Evolutionary conservation across 1,140 invertebrate genomes (phyloP), one percentile per base, ranked within the genome.

Genomic region (Platorchestia sp.): DNA sequence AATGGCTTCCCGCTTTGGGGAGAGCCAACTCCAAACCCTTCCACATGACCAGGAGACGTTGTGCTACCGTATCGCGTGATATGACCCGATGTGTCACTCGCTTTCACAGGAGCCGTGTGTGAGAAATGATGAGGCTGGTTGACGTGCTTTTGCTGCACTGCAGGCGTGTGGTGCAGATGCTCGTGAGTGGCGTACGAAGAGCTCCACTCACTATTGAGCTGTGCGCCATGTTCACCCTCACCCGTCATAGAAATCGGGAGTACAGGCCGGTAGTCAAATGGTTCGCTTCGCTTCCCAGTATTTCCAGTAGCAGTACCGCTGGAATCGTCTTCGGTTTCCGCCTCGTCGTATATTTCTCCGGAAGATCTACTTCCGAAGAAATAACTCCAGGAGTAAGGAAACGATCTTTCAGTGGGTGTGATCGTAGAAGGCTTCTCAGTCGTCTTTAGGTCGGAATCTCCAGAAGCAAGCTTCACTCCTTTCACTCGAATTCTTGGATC

Each of bases 311-410:
- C 59, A 75, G 59, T 36, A 36, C 59, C 59, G 36, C 7, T 36
- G 14, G 27, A 27, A 19, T 10, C 27, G 3, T 75, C 27, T 75
- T 75, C 59, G 36, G 14, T 75, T 75, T 75, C 27, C 27, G 27
- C 10, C 27, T 3, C 87, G 7, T 89, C 87, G 16, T 89, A 22
- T 10, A 41, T 89, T 89, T 89, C 87, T 89, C 42, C 87, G 42
- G 87, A 89, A 89, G 87, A 89, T 89, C 86, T 7, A 6, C 87
- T 41, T 45, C 91, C 91, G n/a, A 45, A 93, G 44, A 93, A 93
- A n/a, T 93, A 93, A 41, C 91, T 93, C 91, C 91, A 93, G 10
- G 91, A 93, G 45, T 93, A 93, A 40, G 91, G 91, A 36, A 93
- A 45, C 45, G 40, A 93, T 44, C 43, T n/a, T 93, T 93, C 91